phyloP scores from a whole-genome alignment of 2,888 invertebrate genomes.

The Ennomos quercinarius region DNA sequence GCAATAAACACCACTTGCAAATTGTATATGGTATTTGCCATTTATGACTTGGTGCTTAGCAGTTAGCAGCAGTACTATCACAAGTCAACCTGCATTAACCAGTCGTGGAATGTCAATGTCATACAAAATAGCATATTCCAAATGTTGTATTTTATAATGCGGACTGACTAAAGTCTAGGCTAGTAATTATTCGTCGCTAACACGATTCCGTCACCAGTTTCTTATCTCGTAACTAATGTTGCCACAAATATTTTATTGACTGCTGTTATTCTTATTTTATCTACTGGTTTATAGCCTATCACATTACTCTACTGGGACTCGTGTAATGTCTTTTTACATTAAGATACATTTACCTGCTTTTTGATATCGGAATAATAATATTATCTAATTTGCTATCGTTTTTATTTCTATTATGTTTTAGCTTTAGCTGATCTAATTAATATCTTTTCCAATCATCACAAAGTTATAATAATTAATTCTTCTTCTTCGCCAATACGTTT shows the following conservation, averaged over 20 bases:
- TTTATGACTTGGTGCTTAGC: not conserved
- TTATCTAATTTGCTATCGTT: conserved; percentile 1
- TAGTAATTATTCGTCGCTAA: conserved; percentile 8
- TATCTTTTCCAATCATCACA: no score
- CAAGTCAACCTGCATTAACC: conserved; percentile 5
- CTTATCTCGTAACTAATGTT: conserved; percentile 40
- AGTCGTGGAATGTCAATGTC: not conserved
- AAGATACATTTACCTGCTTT: conserved; percentile 23
- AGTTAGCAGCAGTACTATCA: no score
- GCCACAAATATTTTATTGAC: conserved; percentile 39
- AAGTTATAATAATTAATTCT: no score
- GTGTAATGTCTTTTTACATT: conserved; percentile 36
- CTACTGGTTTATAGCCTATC: conserved; percentile 38
- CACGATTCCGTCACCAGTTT: conserved; percentile 30
- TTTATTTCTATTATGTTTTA: conserved; percentile 6
- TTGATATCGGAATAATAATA: conserved; percentile 7
- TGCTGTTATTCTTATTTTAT: conserved; percentile 40
- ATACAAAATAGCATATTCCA: no score
- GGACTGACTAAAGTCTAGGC: no score
- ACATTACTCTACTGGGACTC: conserved; percentile 30
- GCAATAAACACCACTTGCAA: not conserved
- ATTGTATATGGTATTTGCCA: conserved; percentile 3
- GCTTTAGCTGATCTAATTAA: no score
- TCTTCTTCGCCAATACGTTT: no score
- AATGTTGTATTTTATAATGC: no score